Percentiles rank a stretch among this genome's conserved stretches.
Conservation (phyloP, 53 echinoderm and acorn worm species). For the Apostichopus leukothele region DNA sequence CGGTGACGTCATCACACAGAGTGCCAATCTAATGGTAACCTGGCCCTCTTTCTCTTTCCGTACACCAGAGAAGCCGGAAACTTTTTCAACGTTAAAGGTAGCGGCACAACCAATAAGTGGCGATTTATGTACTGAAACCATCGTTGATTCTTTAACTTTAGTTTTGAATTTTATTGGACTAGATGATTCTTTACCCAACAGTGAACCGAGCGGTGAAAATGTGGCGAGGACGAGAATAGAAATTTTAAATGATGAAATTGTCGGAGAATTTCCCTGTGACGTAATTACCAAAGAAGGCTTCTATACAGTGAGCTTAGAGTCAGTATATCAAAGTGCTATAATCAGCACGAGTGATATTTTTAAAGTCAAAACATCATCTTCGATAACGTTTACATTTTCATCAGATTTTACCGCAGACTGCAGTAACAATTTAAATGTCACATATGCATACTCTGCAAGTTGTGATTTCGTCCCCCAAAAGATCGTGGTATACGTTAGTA, state of each 20-base stretch:
- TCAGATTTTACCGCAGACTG: neutral
- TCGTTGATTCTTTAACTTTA: neutral
- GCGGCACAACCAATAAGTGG: neutral
- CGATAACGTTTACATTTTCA: neutral
- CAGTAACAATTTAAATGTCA: neutral
- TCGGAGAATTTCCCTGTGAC: conserved; percentile 1
- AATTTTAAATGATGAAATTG: neutral
- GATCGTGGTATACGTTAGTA: neutral
- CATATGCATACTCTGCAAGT: neutral
- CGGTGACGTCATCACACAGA: conserved; percentile 28
- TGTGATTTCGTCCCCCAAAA: conserved; percentile 10
- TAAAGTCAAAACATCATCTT: neutral
- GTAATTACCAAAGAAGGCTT: conserved; percentile 16
- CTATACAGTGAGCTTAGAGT: neutral
- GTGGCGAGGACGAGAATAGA: neutral
- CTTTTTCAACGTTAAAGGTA: conserved; percentile 6
- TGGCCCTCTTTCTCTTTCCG: conserved; percentile 21
- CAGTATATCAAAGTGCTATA: neutral
- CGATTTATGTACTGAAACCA: conserved; percentile 2
- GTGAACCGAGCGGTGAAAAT: neutral
- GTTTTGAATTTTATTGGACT: neutral
- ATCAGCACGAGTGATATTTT: neutral
- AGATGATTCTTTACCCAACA: neutral
- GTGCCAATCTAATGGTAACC: neutral
- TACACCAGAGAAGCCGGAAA: neutral